Base-by-base conservation (phyloP, 2,113 vertebrate species). In the Elephas maximus region DNA sequence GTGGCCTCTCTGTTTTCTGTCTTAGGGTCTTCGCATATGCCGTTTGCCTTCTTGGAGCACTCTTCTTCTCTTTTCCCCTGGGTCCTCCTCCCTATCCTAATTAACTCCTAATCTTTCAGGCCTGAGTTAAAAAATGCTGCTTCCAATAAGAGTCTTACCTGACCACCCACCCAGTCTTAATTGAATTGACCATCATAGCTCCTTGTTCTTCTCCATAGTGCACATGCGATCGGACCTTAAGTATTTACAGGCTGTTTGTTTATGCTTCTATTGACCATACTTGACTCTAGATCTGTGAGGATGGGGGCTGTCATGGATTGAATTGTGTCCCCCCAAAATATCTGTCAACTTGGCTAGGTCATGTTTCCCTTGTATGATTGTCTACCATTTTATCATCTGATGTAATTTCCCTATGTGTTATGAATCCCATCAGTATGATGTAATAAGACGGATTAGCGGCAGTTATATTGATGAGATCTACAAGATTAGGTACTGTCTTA, bases 1-100 rank as follows among this genome's bases (percentile, higher is more conserved):
- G 8, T 57, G 21, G 41, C 4, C 3, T 62, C 30, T 44, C 71
- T 74, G 7, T 57, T 60, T 81, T 63, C 41, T 28, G 57, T 51
- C 48, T 65, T 21, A 6, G 28, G 74, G 17, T 74, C 24, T 83
- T 83, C 21, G 26, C 5, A 5, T 7, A 33, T 69, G 78, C 44
- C 57, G 0, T 57, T 77, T 17, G 11, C 12, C 37, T 76, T 12
- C 4, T 3, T 9, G n/a, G 57, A 12, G 11, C 6, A 2, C 0
- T 45, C 18, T 37, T 65, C 20, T 94, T 89, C 48, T 18, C 26
- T 1, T 51, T 37, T 44, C 9, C 69, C 48, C 8, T 79, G 41
- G 37, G 28, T 76, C 60, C 45, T 87, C 30, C 48, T 0, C 14
- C 17, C 14, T 51, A 7, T 24, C 18, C 48, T 24, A 17, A 5